Percentiles rank a stretch among this genome's conserved stretches.
Conservation (phyloP, 2,888 invertebrate species). For the Hipparchia semele region DNA sequence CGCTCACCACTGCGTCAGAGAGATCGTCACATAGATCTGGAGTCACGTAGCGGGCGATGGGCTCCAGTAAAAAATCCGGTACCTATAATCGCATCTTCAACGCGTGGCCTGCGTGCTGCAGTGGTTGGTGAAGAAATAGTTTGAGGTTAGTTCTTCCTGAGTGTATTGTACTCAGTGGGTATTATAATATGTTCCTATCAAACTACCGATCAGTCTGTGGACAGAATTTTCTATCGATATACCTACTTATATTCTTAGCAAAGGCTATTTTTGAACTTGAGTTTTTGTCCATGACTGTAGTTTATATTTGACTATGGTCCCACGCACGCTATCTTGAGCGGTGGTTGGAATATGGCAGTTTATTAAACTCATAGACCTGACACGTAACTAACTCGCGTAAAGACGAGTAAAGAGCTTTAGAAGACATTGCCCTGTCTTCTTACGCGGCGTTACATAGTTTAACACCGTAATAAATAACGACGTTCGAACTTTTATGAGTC, state of each 20-base stretch:
- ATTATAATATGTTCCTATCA: neutral
- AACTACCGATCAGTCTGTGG: neutral
- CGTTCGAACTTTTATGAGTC: slow-evolving; percentile 32
- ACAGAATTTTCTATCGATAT: slow-evolving; percentile 2
- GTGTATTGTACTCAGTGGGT: too few relatives aligned
- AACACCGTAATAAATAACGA: slow-evolving; percentile 34
- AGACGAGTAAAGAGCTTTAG: neutral
- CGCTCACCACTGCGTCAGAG: too few relatives aligned
- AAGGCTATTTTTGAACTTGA: neutral
- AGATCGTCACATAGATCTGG: too few relatives aligned
- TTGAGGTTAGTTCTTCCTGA: too few relatives aligned
- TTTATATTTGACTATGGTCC: neutral
- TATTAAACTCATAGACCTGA: neutral
- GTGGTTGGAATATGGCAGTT: neutral
- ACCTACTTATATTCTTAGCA: neutral
- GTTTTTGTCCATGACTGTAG: neutral
- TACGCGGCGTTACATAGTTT: slow-evolving; percentile 22
- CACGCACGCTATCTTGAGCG: neutral
- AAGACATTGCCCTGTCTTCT: slow-evolving; percentile 18
- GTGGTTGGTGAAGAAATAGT: too few relatives aligned
- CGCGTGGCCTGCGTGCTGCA: too few relatives aligned
- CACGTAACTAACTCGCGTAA: neutral
- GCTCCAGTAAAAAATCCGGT: too few relatives aligned
- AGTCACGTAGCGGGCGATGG: too few relatives aligned
- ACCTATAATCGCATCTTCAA: too few relatives aligned